Conservation (phyloP, 2,888 invertebrate genomes). For the Schrankia costaestrigalis region DNA sequence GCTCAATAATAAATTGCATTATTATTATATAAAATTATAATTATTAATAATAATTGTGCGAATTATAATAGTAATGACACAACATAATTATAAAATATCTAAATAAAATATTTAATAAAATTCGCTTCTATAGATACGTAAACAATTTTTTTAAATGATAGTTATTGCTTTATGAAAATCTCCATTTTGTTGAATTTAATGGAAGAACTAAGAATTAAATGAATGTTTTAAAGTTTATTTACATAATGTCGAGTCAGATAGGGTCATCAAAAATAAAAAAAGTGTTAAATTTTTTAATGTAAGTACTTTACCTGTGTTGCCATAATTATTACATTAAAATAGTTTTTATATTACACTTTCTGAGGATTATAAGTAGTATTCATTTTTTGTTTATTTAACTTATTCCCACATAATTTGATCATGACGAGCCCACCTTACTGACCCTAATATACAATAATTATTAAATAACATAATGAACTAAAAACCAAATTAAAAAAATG, state of each 20-base stretch:
- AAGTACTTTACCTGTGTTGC: too few species aligned
- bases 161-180: constrained; percentile 68
- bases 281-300: too few species aligned
- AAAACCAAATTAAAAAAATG: constrained; percentile 30
- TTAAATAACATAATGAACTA: constrained; percentile 13
- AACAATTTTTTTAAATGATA: constrained; percentile 51
- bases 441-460: constrained; percentile 20
- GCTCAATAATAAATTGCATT: constrained; percentile 20
- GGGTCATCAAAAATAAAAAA: constrained; percentile 12
- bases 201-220: constrained; percentile 52
- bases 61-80: constrained; percentile 39
- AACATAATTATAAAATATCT: constrained; percentile 36
- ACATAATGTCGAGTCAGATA: constrained; percentile 19
- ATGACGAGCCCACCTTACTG: constrained; percentile 5
- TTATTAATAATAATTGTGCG: constrained; percentile 54
- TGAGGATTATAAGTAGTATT: too few species aligned
- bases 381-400: too few species aligned
- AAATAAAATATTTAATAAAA: constrained; percentile 47
- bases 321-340: too few species aligned
- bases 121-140: constrained; percentile 43
- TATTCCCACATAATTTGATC: neutral
- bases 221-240: constrained; percentile 22
- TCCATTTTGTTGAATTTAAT: constrained; percentile 40
- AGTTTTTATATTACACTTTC: neutral
- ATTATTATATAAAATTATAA: constrained; percentile 27